These are phyloP conservation scores for Asteroscopus sphinx DNA, from an alignment of 2,888 invertebrate species.

Conservation along the genomic window DNA sequence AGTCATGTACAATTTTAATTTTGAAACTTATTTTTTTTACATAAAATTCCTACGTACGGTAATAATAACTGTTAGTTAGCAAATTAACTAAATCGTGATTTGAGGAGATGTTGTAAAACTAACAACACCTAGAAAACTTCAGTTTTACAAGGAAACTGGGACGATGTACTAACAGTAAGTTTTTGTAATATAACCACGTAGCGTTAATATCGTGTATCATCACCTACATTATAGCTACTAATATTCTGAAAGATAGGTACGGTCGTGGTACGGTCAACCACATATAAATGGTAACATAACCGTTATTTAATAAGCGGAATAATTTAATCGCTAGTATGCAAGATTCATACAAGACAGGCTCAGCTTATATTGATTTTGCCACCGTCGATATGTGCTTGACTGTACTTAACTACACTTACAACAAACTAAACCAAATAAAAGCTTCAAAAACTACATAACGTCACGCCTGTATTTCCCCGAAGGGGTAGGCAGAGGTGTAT, in stretches of 20 bases:
- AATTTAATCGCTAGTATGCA: too few relatives aligned
- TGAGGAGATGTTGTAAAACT: constrained; percentile 48
- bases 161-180: constrained; percentile 56
- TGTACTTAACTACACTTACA: too few relatives aligned
- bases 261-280: too few relatives aligned
- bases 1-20: constrained; percentile 59
- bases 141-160: constrained; percentile 58
- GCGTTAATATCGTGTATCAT: constrained; percentile 2
- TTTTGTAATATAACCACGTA: constrained; percentile 50
- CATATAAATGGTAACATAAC: too few relatives aligned
- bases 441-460: too few relatives aligned
- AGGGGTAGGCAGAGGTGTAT: too few relatives aligned
- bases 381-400: too few relatives aligned
- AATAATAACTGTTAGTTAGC: constrained; percentile 62
- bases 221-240: not conserved
- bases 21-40: constrained; percentile 51
- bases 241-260: not conserved
- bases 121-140: constrained; percentile 41
- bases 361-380: too few relatives aligned
- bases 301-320: too few relatives aligned
- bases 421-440: too few relatives aligned
- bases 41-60: constrained; percentile 41
- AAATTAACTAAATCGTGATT: constrained; percentile 54
- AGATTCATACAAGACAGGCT: too few relatives aligned
- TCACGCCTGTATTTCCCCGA: too few relatives aligned